Evolutionary conservation across 2,113 vertebrate genomes (phyloP).

Genomic region (Redunca redunca): DNA sequence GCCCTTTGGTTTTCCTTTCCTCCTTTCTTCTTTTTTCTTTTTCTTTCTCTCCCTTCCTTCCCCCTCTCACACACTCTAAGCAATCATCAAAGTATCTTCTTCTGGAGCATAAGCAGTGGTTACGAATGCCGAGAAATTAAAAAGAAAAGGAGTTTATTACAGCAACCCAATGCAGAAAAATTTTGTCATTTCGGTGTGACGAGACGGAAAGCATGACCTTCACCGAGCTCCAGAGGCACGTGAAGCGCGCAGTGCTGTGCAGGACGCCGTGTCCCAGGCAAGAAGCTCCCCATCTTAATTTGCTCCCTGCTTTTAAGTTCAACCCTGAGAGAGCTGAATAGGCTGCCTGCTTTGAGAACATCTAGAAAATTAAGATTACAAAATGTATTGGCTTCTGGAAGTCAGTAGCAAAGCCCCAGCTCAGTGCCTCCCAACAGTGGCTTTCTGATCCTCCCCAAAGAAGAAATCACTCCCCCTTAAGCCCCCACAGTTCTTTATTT

Average conservation of each 20-base stretch:
- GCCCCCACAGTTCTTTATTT: background rate
- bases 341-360: background rate
- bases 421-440: accelerated
- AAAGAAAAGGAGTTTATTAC: background rate
- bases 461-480: background rate
- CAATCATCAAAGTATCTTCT: background rate
- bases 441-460: background rate
- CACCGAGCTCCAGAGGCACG: background rate
- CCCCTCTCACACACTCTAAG: background rate
- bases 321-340: background rate
- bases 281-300: background rate
- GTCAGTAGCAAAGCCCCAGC: background rate
- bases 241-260: accelerated
- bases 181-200: too few relatives aligned
- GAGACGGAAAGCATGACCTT: background rate
- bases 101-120: background rate
- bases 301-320: background rate
- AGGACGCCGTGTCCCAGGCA: accelerated
- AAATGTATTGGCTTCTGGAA: background rate
- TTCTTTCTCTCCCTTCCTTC: background rate
- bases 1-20: background rate
- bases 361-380: background rate
- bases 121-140: background rate
- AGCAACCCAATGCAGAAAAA: accelerated
- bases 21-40: background rate